Evolutionary conservation across 1,140 invertebrate genomes (phyloP), one percentile per base, ranked within the genome.

Genomic region (Drosophila parabipectinata): DNA sequence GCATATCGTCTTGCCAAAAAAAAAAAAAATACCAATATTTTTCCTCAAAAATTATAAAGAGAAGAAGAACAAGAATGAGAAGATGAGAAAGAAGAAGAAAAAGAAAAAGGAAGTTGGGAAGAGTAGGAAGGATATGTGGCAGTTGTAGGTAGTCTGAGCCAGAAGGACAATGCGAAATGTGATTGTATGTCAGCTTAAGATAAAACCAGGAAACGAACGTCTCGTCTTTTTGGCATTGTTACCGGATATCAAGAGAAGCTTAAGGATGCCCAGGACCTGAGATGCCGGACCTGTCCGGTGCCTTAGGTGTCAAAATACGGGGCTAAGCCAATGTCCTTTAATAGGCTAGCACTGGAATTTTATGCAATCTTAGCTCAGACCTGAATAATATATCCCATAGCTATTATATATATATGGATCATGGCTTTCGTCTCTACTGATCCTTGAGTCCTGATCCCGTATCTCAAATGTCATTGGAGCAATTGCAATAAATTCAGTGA

Each of bases 151-250:
- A 81, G 79, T 48, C 55, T 72, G 61, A 37, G 39, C 34, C 5
- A 45, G 34, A 18, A 81, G 73, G 69, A 87, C 82, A 87, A 82
- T 88, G 74, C 68, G 55, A 88, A 85, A 85, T 88, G 74, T 87
- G 79, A 87, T 87, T 87, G 83, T 73, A 87, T 87, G 82, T 88
- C 82, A 85, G 82, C 82, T 87, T 87, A 87, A 87, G 81, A 85
- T 88, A 82, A 82, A 72, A 78, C 78, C 82, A 85, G 82, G 83
- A 82, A 82, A 72, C 67, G 64, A 50, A 73, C 55, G 26, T 28
- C 52, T 60, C 60, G 54, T 24, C 26, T 41, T 12, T 44, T 28
- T 45, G 28, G 51, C 67, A 72, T 87, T 87, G 82, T 83, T 72
- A 62, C 71, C 75, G 82, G 75, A 88, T 87, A 87, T 87, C 57